A percentile compares a stretch with the other conserved stretches of the same genome.
These are phyloP conservation scores for Petaurus breviceps DNA, from an alignment of 2,113 vertebrate genomes.

Conservation along the genomic window DNA sequence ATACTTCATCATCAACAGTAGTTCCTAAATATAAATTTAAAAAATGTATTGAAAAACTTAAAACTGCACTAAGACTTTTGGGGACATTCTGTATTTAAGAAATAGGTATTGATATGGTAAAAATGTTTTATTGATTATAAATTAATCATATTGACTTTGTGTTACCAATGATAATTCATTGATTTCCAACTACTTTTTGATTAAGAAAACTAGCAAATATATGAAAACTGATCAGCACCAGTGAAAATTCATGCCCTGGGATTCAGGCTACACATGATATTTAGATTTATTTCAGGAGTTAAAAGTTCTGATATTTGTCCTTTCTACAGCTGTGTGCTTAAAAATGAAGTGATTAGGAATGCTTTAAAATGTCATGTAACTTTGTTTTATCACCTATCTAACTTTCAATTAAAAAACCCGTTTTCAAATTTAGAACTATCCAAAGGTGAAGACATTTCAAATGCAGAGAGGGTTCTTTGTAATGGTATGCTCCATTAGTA, in stretches of 20 bases:
- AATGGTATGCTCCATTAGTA: slow-evolving; percentile 46
- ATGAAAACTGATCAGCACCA: slow-evolving; percentile 34
- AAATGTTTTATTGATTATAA: slow-evolving; percentile 41
- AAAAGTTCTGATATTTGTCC: slow-evolving; percentile 11
- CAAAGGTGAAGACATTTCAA: slow-evolving; percentile 47
- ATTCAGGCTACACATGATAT: slow-evolving; percentile 1
- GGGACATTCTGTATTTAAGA: not conserved
- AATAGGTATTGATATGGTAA: not conserved
- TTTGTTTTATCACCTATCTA: slow-evolving; percentile 3
- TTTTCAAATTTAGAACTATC: slow-evolving; percentile 49
- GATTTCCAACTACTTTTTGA: slow-evolving; percentile 34
- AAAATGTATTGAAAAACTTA: not conserved
- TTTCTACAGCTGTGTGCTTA: not conserved
- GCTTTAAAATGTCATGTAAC: slow-evolving; percentile 33
- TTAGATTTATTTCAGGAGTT: slow-evolving; percentile 37
- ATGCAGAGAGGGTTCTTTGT: not conserved
- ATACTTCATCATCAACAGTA: not conserved
- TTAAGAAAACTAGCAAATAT: slow-evolving; percentile 32
- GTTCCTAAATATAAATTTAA: not conserved
- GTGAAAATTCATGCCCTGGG: slow-evolving; percentile 44
- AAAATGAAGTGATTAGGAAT: not conserved
- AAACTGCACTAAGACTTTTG: not conserved
- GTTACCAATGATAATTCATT: slow-evolving; percentile 40
- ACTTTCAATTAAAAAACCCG: slow-evolving; percentile 45
- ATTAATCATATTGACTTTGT: slow-evolving; percentile 38